phyloP scores from a whole-genome alignment of 2,888 invertebrate species.

The Aethes cnicana region DNA sequence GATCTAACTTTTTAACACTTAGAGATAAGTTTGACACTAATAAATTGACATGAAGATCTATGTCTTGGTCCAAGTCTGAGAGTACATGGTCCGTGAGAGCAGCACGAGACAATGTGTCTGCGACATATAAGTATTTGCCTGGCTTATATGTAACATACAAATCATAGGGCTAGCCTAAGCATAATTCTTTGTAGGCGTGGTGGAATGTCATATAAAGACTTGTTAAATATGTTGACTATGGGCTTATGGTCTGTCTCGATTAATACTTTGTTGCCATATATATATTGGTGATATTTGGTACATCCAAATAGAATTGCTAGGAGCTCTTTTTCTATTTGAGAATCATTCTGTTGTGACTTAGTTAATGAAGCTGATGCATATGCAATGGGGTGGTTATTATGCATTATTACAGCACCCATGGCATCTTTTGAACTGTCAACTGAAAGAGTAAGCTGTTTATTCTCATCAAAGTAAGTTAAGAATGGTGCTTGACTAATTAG shows the following conservation, averaged over 20 bases:
- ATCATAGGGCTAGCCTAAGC: constrained; percentile 5
- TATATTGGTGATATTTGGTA: constrained; percentile 20
- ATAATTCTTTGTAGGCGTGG: constrained; percentile 4
- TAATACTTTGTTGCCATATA: constrained; percentile 12
- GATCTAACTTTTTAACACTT: background rate
- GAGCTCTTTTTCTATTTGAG: constrained; percentile 30
- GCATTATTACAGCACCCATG: constrained; percentile 21
- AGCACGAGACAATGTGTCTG: too few relatives aligned
- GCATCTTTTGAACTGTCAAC: constrained; percentile 28
- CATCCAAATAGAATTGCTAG: constrained; percentile 27
- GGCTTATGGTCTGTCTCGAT: constrained; percentile 19
- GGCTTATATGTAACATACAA: constrained; percentile 4
- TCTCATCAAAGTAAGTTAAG: constrained; percentile 20
- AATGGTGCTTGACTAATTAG: constrained; percentile 7
- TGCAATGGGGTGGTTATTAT: constrained; percentile 20
- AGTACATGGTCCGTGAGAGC: too few relatives aligned
- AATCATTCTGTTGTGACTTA: constrained; percentile 18
- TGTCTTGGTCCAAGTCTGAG: too few relatives aligned
- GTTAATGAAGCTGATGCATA: constrained; percentile 25
- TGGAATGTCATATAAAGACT: constrained; percentile 10
- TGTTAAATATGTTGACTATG: constrained; percentile 10
- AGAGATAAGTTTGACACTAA: too few relatives aligned
- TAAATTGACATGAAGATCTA: too few relatives aligned
- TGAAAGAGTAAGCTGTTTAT: constrained; percentile 20
- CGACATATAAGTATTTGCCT: too few relatives aligned